A percentile compares a stretch with the other conserved stretches of the same genome.
Evolutionary conservation across 1,140 invertebrate genomes (phyloP).

Genomic region (Condylostylus longicornis): DNA sequence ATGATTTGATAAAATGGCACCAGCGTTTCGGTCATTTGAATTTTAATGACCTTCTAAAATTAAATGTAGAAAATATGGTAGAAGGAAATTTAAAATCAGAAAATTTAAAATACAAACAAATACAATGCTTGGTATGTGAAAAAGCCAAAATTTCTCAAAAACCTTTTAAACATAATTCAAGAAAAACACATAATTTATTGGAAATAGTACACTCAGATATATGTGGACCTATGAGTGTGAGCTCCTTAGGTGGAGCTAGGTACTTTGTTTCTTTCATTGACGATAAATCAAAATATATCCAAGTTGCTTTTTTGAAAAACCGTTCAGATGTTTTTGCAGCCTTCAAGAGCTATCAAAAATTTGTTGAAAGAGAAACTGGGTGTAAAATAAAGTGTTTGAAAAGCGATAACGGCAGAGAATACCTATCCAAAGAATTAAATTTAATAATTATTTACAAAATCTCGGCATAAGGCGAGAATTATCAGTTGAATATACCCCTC

Average conservation of each 20-base stretch:
- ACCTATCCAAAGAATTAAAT: no score
- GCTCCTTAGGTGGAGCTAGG: conserved; percentile 19
- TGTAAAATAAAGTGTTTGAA: no score
- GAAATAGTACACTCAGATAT: conserved; percentile 34
- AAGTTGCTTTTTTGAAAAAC: conserved; percentile 29
- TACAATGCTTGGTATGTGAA: not conserved
- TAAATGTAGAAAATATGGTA: no score
- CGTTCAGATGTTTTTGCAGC: conserved; percentile 25
- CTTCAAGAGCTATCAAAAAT: conserved; percentile 5
- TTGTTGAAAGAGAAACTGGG: not conserved
- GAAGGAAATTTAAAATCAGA: no score
- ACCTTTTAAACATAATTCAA: not conserved
- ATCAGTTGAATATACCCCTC: conserved; percentile 29
- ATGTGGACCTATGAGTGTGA: conserved; percentile 32
- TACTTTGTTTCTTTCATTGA: conserved; percentile 33
- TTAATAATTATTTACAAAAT: no score
- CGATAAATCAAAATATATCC: conserved; percentile 27
- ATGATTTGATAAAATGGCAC: no score
- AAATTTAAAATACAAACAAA: no score
- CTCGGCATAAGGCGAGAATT: no score
- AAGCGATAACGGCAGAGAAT: no score
- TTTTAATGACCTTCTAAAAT: no score
- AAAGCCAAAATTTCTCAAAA: not conserved
- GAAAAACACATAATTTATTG: conserved; percentile 1
- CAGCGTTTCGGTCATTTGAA: no score